Evolutionary conservation across 2,113 vertebrate genomes (phyloP).

Genomic region (Hemicordylus capensis): DNA sequence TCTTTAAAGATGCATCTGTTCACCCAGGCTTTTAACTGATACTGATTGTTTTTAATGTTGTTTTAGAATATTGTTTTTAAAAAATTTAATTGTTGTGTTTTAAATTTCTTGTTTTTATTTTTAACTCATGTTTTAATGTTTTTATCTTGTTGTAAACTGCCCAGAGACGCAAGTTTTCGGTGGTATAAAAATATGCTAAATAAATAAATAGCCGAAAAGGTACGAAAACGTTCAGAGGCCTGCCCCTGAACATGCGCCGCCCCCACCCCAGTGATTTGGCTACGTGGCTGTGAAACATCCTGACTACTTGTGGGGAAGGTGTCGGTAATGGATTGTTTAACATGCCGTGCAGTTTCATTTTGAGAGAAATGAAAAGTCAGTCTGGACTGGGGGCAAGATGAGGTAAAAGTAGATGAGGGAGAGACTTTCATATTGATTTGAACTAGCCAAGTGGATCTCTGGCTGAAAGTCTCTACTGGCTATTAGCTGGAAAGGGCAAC

Average conservation of each 20-base stretch:
- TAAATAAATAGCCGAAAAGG: background rate
- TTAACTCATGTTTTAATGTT: too few species aligned
- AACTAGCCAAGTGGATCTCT: background rate
- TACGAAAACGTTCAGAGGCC: background rate
- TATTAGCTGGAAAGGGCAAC: background rate
- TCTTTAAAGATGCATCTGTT: too few species aligned
- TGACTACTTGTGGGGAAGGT: background rate
- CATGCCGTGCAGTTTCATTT: too few species aligned
- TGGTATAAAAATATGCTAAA: too few species aligned
- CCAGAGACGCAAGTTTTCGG: too few species aligned
- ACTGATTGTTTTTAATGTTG: too few species aligned
- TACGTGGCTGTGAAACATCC: background rate
- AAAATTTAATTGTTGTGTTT: too few species aligned
- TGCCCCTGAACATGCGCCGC: background rate
- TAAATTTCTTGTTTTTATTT: too few species aligned
- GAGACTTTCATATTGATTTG: background rate
- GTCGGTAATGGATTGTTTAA: background rate
- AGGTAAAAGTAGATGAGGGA: background rate
- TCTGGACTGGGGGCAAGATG: background rate
- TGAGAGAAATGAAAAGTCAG: background rate
- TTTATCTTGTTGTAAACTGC: too few species aligned
- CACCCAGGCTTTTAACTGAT: too few species aligned
- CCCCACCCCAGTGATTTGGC: background rate
- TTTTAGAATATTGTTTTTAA: too few species aligned
- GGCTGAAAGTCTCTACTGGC: background rate